A percentile compares a stretch with the other conserved stretches of the same genome.
phyloP scores from a whole-genome alignment of 2,113 vertebrate genomes.

The Epinephelus moara region DNA sequence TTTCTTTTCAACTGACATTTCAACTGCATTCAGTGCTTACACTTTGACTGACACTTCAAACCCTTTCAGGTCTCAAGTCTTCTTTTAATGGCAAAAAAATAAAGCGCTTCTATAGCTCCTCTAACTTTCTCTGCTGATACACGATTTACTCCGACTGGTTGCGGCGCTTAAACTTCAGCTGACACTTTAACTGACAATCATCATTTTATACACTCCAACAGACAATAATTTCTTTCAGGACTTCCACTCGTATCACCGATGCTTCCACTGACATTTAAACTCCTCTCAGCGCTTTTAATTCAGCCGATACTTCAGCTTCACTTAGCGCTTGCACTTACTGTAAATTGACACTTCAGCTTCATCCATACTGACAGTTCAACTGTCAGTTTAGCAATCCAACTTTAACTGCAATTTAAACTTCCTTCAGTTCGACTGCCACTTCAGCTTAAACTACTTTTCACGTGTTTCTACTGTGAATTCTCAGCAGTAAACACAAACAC shows the following conservation, averaged over 20 bases:
- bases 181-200: constrained; percentile 14
- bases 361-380: background rate
- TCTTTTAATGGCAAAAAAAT: background rate
- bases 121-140: background rate
- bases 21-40: background rate
- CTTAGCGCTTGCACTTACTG: background rate
- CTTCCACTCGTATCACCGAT: constrained; percentile 7
- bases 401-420: background rate
- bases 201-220: constrained; percentile 2
- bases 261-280: background rate
- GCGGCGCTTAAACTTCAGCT: background rate
- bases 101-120: background rate
- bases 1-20: constrained; percentile 8
- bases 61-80: constrained; percentile 15
- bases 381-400: background rate
- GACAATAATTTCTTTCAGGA: background rate
- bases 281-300: constrained; percentile 13
- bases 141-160: constrained; percentile 3
- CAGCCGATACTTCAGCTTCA: background rate
- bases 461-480: background rate
- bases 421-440: background rate
- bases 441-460: background rate
- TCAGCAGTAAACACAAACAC: background rate
- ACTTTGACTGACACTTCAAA: constrained; percentile 36
- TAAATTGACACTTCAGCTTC: background rate